These are phyloP conservation scores for Esox masquinongy DNA, from an alignment of 2,797 vertebrate genomes.

Conservation along the genomic window DNA sequence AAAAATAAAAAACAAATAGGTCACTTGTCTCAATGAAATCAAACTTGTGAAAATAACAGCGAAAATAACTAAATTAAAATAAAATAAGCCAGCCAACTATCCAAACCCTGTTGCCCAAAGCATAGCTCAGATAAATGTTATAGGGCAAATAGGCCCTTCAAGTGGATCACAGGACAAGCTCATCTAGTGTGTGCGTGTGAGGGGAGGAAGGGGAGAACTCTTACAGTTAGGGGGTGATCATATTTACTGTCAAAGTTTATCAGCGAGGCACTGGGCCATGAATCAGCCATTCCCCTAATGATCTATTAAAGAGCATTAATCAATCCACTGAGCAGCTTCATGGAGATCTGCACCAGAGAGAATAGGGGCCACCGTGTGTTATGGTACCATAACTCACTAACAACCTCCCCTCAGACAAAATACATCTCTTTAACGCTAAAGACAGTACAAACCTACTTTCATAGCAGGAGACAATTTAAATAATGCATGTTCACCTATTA, in stretches of 20 bases:
- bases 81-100: no score
- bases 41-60: no score
- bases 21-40: no score
- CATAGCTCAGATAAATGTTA: neutral
- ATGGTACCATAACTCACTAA: conserved; percentile 8
- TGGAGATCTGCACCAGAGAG: conserved; percentile 2
- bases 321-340: conserved; percentile 9
- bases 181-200: neutral
- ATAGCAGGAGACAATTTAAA: conserved; percentile 3
- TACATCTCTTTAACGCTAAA: neutral
- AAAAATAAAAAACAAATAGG: no score
- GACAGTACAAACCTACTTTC: conserved; percentile 6
- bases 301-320: conserved; percentile 10
- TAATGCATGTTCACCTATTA: conserved; percentile 4
- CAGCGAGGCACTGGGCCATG: neutral
- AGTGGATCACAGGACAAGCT: neutral
- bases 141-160: neutral
- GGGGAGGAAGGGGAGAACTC: neutral
- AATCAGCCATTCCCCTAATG: conserved; percentile 17
- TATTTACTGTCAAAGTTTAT: conserved; percentile 10
- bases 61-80: no score
- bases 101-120: no score
- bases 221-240: conserved; percentile 3
- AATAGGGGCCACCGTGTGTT: neutral
- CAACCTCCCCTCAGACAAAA: conserved; percentile 13